Base-by-base conservation (phyloP, 2,888 invertebrate species). In the Leistus spinibarbis region DNA sequence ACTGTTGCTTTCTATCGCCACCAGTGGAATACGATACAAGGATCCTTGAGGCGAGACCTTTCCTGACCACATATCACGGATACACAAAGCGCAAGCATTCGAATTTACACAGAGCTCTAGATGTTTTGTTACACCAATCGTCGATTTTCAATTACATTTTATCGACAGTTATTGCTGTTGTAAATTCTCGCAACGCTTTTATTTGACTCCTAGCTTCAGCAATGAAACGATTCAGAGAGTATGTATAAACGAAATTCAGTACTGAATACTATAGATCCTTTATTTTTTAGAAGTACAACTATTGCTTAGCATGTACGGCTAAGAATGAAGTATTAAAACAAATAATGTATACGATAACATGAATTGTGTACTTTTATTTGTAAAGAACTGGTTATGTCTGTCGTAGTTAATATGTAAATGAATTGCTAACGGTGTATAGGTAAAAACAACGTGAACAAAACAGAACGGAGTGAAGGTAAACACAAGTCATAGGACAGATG, bases 91-190 rank as follows among this genome's bases (percentile, higher is more conserved):
- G 54, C 5, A 13, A 16, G 16, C n/a, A 16, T 13, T 17, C 54
- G 3, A 54, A 17, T 54, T 3, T 5, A 54, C 7, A 40, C 53
- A 64, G 24, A 24, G 63, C 16, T 2, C 17, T 13, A 10, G 63
- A 2, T 63, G 22, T 63, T 63, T 63, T 9, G 17, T 63, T 64
- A 24, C 64, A 64, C n/a, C 7, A 20, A 23, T 23, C 22, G 23
- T 23, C 17, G 24, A 16, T 24, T 23, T 20, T 64, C 64, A 64
- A 64, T 64, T 64, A 64, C 64, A 64, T 4, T n/a, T 64, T 23
- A 64, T 64, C 64, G 64, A 64, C 64, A 64, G 64, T 23, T 64
- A 64, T 64, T 64, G 64, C 64, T 17, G 9, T 23, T 23, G 9
- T 64, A 64, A 64, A 64, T 64, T 20, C 24, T 23, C 23, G 3